Evolutionary conservation across 2,797 vertebrate genomes (phyloP).

Genomic region (Toxotes lorentzi): DNA sequence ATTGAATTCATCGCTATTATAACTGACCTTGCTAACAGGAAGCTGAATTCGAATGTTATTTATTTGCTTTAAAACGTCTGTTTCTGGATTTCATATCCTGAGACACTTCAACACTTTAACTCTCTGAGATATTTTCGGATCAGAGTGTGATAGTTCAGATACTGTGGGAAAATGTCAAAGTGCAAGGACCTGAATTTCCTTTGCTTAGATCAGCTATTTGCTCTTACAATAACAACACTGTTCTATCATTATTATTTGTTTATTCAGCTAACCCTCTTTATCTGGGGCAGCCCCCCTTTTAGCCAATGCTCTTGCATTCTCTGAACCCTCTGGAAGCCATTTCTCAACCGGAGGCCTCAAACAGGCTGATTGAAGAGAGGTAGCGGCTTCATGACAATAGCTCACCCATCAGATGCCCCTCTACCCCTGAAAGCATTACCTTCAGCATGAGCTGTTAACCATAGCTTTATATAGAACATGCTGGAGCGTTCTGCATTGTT

Average conservation of each 20-base stretch:
- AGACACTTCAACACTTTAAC: constrained; percentile 24
- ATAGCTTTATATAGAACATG: constrained; percentile 41
- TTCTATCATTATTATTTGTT: constrained; percentile 74
- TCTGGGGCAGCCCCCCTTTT: constrained; percentile 66
- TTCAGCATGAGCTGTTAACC: constrained; percentile 68
- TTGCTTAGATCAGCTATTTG: constrained; percentile 64
- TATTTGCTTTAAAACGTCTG: constrained; percentile 44
- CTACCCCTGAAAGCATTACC: constrained; percentile 68
- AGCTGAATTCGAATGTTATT: constrained; percentile 30
- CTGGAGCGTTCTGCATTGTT: constrained; percentile 72
- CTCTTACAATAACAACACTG: constrained; percentile 78
- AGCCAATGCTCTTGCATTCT: constrained; percentile 36
- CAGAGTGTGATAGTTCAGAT: constrained; percentile 51
- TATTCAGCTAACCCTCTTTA: constrained; percentile 76
- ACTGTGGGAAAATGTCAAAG: constrained; percentile 77
- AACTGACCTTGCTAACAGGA: constrained; percentile 35
- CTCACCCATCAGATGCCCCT: constrained; percentile 60
- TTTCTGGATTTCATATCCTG: constrained; percentile 47
- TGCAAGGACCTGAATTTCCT: constrained; percentile 69
- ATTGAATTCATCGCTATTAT: constrained; percentile 33
- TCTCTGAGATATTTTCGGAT: constrained; percentile 44
- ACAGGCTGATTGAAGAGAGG: constrained; percentile 60
- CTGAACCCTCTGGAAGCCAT: constrained; percentile 71
- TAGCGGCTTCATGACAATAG: constrained; percentile 68
- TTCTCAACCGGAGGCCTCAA: constrained; percentile 51